Conservation (phyloP, 30 jellyfish, hydroid and myxozoan species). For the Hydractinia symbiolongicarpus region DNA sequence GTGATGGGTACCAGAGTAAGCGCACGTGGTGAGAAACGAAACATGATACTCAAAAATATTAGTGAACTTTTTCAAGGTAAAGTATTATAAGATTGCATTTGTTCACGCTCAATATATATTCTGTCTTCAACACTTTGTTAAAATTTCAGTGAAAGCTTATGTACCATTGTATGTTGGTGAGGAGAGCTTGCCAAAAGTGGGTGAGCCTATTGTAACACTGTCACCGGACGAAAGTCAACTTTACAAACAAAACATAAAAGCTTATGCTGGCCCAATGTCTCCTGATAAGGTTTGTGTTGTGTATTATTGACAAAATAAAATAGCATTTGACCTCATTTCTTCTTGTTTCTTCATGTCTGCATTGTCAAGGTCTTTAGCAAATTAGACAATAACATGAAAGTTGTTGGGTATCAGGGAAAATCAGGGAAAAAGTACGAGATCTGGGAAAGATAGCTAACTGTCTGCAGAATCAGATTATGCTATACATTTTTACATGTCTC, state of each 20-base stretch:
- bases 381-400: no score
- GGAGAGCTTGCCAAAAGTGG: conserved; percentile 43
- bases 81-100: not conserved
- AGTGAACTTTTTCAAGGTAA: conserved; percentile 19
- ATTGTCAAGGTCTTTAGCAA: no score
- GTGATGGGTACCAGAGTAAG: conserved; percentile 18
- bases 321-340: no score
- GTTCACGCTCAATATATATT: not conserved
- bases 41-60: not conserved
- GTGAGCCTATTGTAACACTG: conserved; percentile 40
- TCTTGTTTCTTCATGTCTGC: no score
- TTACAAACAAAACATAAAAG: conserved; percentile 42
- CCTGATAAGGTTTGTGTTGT: conserved; percentile 48
- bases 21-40: not conserved
- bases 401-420: no score
- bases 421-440: no score
- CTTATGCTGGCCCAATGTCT: conserved; percentile 88
- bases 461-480: no score
- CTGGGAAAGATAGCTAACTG: no score
- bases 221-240: conserved; percentile 18
- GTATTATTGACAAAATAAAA: not conserved
- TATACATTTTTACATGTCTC: no score
- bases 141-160: conserved; percentile 32
- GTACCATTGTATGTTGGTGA: conserved; percentile 41
- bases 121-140: not conserved